Evolutionary conservation across 2,888 invertebrate species (phyloP).

Genomic region (Synergus laeviventris): DNA sequence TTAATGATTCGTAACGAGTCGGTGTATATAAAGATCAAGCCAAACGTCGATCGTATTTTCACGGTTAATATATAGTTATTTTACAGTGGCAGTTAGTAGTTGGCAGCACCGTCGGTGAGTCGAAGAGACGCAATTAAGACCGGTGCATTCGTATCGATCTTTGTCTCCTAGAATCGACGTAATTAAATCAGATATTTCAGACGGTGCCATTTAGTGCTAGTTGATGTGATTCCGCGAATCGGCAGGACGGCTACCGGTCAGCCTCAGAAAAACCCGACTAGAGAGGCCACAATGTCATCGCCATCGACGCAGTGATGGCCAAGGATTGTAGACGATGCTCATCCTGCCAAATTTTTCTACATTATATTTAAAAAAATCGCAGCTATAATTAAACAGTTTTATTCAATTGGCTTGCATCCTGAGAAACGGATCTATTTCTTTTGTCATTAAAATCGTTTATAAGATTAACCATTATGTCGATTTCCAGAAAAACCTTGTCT

Average conservation of each 20-base stretch:
- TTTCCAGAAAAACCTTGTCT: not conserved
- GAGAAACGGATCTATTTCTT: not conserved
- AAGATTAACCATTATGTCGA: not conserved
- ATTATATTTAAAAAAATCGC: not conserved
- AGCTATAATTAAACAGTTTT: not conserved
- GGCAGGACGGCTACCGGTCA: conserved; percentile 43
- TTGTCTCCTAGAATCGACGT: conserved; percentile 72
- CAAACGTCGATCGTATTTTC: conserved; percentile 19
- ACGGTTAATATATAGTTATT: conserved; percentile 32
- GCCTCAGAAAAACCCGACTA: conserved; percentile 45
- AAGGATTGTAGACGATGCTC: not conserved
- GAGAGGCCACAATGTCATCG: conserved; percentile 42
- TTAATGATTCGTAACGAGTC: conserved; percentile 34
- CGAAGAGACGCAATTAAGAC: conserved; percentile 67
- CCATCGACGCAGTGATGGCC: conserved; percentile 29
- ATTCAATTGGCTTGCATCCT: not conserved
- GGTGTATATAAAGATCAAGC: conserved; percentile 29
- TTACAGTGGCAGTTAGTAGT: conserved; percentile 23
- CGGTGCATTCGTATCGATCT: conserved; percentile 69
- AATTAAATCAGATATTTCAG: conserved; percentile 74
- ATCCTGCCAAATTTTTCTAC: not conserved
- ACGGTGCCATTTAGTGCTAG: conserved; percentile 68
- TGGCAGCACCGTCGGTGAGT: conserved; percentile 40
- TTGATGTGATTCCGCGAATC: conserved; percentile 45
- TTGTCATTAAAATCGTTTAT: not conserved